phyloP scores from a whole-genome alignment of 2,888 invertebrate species.

The Lochmaea crataegi region DNA sequence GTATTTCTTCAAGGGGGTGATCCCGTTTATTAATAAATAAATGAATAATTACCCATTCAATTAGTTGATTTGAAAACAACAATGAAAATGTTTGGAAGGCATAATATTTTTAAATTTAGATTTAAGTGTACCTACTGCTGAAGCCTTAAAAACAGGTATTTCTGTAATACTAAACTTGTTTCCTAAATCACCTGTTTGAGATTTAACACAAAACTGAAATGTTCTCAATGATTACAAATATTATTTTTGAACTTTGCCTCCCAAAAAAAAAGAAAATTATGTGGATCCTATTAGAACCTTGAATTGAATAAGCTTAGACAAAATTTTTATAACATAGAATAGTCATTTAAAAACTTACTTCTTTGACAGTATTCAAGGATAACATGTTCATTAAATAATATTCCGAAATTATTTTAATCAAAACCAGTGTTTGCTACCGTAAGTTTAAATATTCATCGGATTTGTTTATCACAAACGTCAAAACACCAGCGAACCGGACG shows the following conservation, averaged over 20 bases:
- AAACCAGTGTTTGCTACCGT: constrained; percentile 15
- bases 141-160: background rate
- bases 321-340: background rate
- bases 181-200: background rate
- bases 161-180: background rate
- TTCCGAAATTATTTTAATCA: constrained; percentile 22
- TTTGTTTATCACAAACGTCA: constrained; percentile 56
- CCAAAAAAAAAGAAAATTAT: background rate
- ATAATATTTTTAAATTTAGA: background rate
- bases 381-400: constrained; percentile 25
- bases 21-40: too few relatives aligned
- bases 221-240: constrained; percentile 2
- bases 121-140: background rate
- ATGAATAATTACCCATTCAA: too few relatives aligned
- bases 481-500: constrained; percentile 52
- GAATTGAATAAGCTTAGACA: background rate
- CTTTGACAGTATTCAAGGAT: constrained; percentile 24
- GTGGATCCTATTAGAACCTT: background rate
- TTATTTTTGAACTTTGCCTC: background rate
- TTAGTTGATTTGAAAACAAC: too few relatives aligned
- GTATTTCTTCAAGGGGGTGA: too few relatives aligned
- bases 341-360: constrained; percentile 23
- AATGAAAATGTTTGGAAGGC: background rate
- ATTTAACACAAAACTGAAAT: background rate
- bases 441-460: constrained; percentile 40